A percentile compares a stretch with the other conserved stretches of the same genome.
phyloP scores from a whole-genome alignment of 92 coral and sea anemone genomes.

The Palythoa heliodiscus region DNA sequence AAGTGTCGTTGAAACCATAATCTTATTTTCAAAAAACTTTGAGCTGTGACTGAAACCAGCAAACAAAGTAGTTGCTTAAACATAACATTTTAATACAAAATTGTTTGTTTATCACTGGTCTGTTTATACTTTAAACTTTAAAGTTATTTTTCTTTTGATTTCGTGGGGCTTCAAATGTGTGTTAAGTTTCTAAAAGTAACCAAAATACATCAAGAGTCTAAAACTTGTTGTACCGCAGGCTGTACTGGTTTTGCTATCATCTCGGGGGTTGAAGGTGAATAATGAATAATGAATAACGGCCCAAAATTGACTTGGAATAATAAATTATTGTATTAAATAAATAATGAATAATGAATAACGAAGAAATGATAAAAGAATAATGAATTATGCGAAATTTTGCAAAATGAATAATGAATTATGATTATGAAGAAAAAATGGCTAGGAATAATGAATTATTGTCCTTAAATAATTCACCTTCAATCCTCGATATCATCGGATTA shows the following conservation, averaged over 20 bases:
- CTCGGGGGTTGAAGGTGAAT: too few species aligned
- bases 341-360: too few species aligned
- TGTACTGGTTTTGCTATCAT: background rate
- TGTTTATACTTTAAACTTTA: background rate
- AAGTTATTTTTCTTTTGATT: background rate
- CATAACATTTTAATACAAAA: background rate
- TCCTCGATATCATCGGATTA: too few species aligned
- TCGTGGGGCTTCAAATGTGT: background rate
- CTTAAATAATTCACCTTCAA: too few species aligned
- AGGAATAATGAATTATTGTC: too few species aligned
- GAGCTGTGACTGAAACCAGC: background rate
- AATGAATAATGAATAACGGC: too few species aligned
- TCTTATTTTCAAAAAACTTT: background rate
- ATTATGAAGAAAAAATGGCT: too few species aligned
- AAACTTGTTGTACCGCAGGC: background rate
- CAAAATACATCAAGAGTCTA: background rate
- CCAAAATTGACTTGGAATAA: too few species aligned
- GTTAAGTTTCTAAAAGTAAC: background rate
- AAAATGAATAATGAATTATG: too few species aligned
- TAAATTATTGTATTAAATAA: too few species aligned
- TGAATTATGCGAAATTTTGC: too few species aligned
- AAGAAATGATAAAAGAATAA: too few species aligned
- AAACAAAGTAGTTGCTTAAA: background rate
- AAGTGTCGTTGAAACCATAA: background rate
- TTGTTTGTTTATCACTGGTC: constrained; percentile 1